Evolutionary conservation across 2,113 vertebrate species (phyloP).

Genomic region (Lycaon pictus): DNA sequence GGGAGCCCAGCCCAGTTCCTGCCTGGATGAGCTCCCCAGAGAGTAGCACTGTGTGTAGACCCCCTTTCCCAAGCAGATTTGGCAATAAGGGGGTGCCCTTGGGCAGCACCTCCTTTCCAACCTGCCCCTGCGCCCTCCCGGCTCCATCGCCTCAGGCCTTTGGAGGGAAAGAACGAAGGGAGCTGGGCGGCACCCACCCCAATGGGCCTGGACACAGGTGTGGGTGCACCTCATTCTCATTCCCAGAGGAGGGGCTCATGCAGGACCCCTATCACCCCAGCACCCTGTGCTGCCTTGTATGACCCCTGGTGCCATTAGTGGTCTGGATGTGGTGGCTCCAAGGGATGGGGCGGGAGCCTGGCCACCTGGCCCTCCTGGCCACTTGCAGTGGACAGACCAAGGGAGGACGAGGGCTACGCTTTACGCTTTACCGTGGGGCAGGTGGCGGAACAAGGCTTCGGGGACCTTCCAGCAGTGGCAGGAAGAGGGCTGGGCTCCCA

Average conservation of each 20-base stretch:
- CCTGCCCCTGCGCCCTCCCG: not conserved
- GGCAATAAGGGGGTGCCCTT: not conserved
- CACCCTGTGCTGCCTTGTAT: not conserved
- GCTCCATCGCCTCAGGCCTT: not conserved
- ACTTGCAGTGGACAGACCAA: rapidly evolving
- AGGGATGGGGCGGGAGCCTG: not conserved
- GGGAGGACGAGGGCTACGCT: not conserved
- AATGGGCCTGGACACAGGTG: not conserved
- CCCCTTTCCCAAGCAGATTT: not conserved
- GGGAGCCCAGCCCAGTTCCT: not conserved
- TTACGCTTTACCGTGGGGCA: not conserved
- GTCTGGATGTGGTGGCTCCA: not conserved
- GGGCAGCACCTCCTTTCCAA: not conserved
- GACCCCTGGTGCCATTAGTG: not conserved
- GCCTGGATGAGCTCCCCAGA: not conserved
- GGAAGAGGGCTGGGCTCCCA: rapidly evolving
- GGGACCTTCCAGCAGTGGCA: rapidly evolving
- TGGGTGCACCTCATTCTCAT: not conserved
- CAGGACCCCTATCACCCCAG: not conserved
- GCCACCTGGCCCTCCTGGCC: rapidly evolving
- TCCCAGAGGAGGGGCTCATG: not conserved
- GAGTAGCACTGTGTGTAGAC: not conserved
- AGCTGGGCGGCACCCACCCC: not conserved
- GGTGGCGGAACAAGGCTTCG: not conserved
- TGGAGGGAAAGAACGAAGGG: not conserved